Conservation (phyloP, 2,797 vertebrate species). For the Protonibea diacanthus region DNA sequence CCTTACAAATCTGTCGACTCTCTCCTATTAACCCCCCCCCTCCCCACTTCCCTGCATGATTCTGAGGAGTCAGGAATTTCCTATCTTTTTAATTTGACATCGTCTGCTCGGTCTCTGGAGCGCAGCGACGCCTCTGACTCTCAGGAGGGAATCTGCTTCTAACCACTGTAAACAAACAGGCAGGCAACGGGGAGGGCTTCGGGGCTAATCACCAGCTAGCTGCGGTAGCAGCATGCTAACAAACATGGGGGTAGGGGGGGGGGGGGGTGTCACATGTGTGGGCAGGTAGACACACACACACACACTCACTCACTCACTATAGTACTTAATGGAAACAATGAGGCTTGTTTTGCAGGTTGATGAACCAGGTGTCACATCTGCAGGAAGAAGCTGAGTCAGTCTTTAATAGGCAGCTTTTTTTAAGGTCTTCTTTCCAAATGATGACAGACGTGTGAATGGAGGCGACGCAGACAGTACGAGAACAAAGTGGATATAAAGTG, state of each 20-base stretch:
- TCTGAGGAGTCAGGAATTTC: slow-evolving; percentile 68
- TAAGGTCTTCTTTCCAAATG: slow-evolving; percentile 47
- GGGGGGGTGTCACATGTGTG: slow-evolving; percentile 34
- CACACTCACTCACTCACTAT: slow-evolving; percentile 31
- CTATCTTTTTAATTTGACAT: slow-evolving; percentile 53
- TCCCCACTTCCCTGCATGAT: neutral
- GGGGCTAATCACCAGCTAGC: slow-evolving; percentile 73
- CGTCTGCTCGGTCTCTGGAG: slow-evolving; percentile 51
- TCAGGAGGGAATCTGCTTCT: slow-evolving; percentile 56
- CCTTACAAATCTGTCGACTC: slow-evolving; percentile 30
- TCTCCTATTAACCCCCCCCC: neutral
- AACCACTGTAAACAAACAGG: slow-evolving; percentile 69
- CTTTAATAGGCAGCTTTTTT: slow-evolving; percentile 70
- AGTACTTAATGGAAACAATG: slow-evolving; percentile 78
- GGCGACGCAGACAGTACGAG: slow-evolving; percentile 38
- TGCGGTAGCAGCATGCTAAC: slow-evolving; percentile 45
- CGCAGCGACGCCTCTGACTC: slow-evolving; percentile 51
- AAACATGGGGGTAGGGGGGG: slow-evolving; percentile 29
- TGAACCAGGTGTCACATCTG: slow-evolving; percentile 83
- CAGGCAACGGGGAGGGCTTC: slow-evolving; percentile 69
- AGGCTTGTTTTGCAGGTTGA: slow-evolving; percentile 62
- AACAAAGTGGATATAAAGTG: slow-evolving; percentile 37
- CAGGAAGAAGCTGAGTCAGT: slow-evolving; percentile 77
- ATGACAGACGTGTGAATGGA: slow-evolving; percentile 54
- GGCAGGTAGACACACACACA: slow-evolving; percentile 41